These are phyloP conservation scores for Kryphioiulus occultus DNA, from an alignment of 2,888 invertebrate genomes.

Conservation along the genomic window DNA sequence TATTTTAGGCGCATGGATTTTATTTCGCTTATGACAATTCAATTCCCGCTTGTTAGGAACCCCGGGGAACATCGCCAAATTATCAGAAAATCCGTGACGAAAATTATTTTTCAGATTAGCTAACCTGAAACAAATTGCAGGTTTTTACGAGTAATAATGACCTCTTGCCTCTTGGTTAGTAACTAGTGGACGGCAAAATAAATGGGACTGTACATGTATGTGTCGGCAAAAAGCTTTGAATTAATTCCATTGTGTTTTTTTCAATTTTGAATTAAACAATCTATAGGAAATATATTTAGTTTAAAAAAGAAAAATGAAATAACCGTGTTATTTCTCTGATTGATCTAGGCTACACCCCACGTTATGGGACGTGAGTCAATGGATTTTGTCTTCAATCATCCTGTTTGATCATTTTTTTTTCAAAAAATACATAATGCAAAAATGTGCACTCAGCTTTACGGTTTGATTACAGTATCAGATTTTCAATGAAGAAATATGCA, in stretches of 20 bases:
- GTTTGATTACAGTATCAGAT: not conserved
- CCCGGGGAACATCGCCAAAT: not conserved
- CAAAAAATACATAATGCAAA: not conserved
- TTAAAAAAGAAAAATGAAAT: not conserved
- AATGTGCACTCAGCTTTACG: not conserved
- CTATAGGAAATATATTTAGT: not conserved
- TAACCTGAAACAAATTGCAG: not conserved
- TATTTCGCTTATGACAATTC: not conserved
- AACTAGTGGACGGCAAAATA: not conserved
- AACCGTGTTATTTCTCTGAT: not conserved
- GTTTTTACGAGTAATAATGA: not conserved
- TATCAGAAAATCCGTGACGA: conserved; percentile 24
- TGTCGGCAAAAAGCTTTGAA: not conserved
- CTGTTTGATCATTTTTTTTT: not conserved
- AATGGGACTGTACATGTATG: no score
- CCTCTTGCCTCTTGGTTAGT: not conserved
- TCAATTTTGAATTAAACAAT: not conserved
- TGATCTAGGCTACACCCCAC: not conserved
- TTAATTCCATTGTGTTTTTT: not conserved
- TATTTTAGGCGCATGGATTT: not conserved
- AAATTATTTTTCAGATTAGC: conserved; percentile 21
- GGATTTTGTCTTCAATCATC: not conserved
- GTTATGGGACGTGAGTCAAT: not conserved
- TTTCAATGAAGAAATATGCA: not conserved
- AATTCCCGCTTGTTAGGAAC: not conserved